phyloP scores from a whole-genome alignment of 2,113 vertebrate species.

The Rhagologus leucostigma region DNA sequence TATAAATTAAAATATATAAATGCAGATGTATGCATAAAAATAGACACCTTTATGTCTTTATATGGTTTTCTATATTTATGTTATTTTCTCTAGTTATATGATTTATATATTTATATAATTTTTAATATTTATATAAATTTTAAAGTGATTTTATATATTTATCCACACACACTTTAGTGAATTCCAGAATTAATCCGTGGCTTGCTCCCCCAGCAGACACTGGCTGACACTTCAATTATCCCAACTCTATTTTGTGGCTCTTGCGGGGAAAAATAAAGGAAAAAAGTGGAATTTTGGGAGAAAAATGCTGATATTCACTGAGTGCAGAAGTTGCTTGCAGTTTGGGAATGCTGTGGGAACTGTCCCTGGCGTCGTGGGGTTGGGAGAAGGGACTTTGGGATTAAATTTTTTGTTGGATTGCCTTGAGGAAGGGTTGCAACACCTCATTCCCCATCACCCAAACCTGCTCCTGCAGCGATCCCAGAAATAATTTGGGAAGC shows the following conservation, averaged over 20 bases:
- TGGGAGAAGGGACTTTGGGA: not conserved
- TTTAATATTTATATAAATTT: not conserved
- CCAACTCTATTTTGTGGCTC: not conserved
- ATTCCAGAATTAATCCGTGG: not conserved
- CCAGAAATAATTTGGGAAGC: not conserved
- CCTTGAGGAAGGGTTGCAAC: fast-evolving
- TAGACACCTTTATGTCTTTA: not conserved
- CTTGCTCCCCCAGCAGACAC: not conserved
- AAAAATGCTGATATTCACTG: not conserved
- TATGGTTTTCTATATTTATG: not conserved
- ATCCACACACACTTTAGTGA: fast-evolving
- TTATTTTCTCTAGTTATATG: not conserved
- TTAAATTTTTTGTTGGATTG: not conserved
- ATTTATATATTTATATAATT: not conserved
- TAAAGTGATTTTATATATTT: not conserved
- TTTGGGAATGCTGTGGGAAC: not conserved
- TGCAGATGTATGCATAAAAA: too few species aligned
- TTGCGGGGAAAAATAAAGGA: not conserved
- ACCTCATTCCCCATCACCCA: not conserved
- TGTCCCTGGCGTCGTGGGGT: not conserved
- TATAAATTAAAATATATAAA: not conserved
- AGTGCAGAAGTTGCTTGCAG: not conserved
- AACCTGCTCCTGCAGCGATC: not conserved
- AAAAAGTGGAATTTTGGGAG: not conserved
- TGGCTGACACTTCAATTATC: not conserved